phyloP scores from a whole-genome alignment of 37 sponge, comb jelly and placozoan genomes.

The Spongilla lacustris region DNA sequence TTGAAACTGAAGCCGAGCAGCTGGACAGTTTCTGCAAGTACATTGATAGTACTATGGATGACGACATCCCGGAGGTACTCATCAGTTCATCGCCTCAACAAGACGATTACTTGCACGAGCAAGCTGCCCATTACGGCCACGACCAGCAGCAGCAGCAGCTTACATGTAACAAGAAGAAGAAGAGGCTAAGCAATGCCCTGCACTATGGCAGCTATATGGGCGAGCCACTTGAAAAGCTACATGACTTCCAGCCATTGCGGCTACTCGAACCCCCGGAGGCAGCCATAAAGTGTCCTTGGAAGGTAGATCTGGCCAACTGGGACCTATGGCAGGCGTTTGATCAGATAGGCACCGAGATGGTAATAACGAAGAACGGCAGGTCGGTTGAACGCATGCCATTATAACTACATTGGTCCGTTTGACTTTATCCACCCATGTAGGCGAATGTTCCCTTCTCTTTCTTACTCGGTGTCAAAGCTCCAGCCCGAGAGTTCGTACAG shows the following conservation, averaged over 20 bases:
- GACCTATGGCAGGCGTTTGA: constrained; percentile 79
- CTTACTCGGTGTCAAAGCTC: constrained; percentile 41
- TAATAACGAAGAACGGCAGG: constrained; percentile 87
- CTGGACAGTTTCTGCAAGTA: constrained; percentile 50
- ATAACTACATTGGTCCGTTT: no score
- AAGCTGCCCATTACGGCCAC: not conserved
- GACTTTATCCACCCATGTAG: constrained; percentile 22
- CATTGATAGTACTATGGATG: constrained; percentile 43
- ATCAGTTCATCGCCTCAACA: not conserved
- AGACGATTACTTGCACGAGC: not conserved
- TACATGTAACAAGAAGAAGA: not conserved
- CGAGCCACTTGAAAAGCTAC: not conserved
- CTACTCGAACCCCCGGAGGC: not conserved
- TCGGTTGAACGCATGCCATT: constrained; percentile 16
- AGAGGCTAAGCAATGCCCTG: not conserved
- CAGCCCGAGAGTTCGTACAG: constrained; percentile 53
- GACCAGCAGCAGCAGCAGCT: not conserved
- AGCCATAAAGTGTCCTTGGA: constrained; percentile 11
- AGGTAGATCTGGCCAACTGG: constrained; percentile 62
- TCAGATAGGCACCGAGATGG: constrained; percentile 89
- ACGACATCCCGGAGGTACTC: not conserved
- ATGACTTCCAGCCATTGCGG: not conserved
- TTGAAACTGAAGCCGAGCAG: constrained; percentile 31
- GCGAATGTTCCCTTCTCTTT: constrained; percentile 83
- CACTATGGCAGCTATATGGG: not conserved